Evolutionary conservation across 2,113 vertebrate species (phyloP).

Genomic region (Salvator merianae): DNA sequence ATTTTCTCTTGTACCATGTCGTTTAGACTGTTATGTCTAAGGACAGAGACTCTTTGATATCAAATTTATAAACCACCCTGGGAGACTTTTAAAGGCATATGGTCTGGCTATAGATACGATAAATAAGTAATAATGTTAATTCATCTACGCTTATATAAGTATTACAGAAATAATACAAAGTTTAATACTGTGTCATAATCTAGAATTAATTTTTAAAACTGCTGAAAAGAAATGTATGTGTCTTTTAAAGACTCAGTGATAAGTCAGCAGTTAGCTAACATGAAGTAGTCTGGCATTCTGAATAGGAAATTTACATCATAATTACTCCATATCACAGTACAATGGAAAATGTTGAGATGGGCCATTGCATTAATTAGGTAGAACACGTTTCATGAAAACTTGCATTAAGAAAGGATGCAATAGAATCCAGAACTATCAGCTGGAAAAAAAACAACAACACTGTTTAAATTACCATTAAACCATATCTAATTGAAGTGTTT

Average conservation of each 20-base stretch:
- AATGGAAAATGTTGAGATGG: accelerated
- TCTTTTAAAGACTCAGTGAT: too few relatives aligned
- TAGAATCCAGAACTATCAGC: not conserved
- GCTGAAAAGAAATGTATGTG: too few relatives aligned
- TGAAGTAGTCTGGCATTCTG: not conserved
- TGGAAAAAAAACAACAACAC: not conserved
- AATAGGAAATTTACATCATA: not conserved
- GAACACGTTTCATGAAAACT: not conserved
- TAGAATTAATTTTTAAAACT: too few relatives aligned
- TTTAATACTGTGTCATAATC: too few relatives aligned
- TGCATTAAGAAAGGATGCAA: not conserved
- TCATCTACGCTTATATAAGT: too few relatives aligned
- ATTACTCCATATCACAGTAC: not conserved
- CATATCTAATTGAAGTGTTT: not conserved
- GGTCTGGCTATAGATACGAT: not conserved
- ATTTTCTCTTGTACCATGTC: too few relatives aligned
- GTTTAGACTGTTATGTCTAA: too few relatives aligned
- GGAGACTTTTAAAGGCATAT: too few relatives aligned
- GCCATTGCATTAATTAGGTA: not conserved
- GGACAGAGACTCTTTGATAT: too few relatives aligned
- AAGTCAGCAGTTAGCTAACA: not conserved
- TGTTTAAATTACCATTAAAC: not conserved
- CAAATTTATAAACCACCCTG: too few relatives aligned
- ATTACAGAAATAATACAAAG: too few relatives aligned
- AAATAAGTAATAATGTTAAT: not conserved